A percentile compares a stretch with the other conserved stretches of the same genome.
Conservation (phyloP, 2,888 invertebrate species). For the Aphodius granarius region DNA sequence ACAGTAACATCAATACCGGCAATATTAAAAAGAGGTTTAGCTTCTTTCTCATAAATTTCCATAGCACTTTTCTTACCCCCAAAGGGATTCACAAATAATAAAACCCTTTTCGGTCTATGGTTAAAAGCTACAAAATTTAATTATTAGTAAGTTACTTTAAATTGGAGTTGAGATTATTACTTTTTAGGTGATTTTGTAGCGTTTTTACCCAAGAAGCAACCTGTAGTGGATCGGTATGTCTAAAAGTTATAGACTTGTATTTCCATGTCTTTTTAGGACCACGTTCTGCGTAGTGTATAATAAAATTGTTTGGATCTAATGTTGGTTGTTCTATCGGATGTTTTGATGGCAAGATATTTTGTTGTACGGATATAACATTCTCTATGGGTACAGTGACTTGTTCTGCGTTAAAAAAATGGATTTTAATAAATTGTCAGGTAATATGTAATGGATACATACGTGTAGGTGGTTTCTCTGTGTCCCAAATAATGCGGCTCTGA, state of each 20-base stretch:
- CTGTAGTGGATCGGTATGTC: conserved; percentile 62
- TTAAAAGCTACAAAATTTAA: conserved; percentile 52
- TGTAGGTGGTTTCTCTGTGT: conserved; percentile 59
- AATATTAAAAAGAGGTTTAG: conserved; percentile 65
- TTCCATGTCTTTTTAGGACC: conserved; percentile 62
- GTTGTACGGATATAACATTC: conserved; percentile 59
- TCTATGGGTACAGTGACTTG: conserved; percentile 59
- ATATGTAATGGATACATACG: conserved; percentile 51
- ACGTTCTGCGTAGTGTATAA: conserved; percentile 64
- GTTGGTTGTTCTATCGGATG: conserved; percentile 48
- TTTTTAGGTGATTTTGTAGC: conserved; percentile 57
- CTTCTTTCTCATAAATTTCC: conserved; percentile 72
- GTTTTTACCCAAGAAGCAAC: conserved; percentile 66
- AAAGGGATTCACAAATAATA: conserved; percentile 83
- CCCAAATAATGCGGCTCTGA: conserved; percentile 65
- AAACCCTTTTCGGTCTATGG: conserved; percentile 68
- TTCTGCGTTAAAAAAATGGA: conserved; percentile 49
- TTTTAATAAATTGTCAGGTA: conserved; percentile 13
- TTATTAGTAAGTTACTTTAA: background rate
- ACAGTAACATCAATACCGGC: conserved; percentile 69
- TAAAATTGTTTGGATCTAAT: conserved; percentile 56
- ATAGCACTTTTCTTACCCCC: conserved; percentile 77
- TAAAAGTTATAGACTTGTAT: conserved; percentile 59
- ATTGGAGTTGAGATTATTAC: conserved; percentile 42
- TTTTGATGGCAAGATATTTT: conserved; percentile 51